A percentile compares a stretch with the other conserved stretches of the same genome.
Conservation (phyloP, 2,113 vertebrate species). For the Taxidea taxus region DNA sequence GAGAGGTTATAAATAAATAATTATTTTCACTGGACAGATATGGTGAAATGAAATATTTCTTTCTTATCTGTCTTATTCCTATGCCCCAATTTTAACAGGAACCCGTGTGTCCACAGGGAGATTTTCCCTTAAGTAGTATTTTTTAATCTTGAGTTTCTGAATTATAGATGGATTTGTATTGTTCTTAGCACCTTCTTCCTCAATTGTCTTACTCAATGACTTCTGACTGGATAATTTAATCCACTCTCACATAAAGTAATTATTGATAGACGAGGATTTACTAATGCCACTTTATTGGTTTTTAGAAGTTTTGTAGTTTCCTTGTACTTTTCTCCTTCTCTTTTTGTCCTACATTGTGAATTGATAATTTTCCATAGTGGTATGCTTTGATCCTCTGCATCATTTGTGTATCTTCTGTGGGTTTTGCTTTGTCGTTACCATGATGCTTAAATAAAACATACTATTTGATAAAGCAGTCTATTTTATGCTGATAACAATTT, state of each 20-base stretch:
- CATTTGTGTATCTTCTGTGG: not conserved
- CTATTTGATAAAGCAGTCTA: not conserved
- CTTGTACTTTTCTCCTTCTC: not conserved
- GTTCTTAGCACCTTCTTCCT: not conserved
- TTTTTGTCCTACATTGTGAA: not conserved
- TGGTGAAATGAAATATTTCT: not conserved
- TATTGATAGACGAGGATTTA: not conserved
- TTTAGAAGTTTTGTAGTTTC: not conserved
- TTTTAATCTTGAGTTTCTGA: not conserved
- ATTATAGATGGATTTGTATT: not conserved
- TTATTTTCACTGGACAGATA: not conserved
- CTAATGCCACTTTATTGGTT: no score
- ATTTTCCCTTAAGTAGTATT: not conserved
- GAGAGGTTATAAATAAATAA: not conserved
- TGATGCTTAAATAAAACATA: not conserved
- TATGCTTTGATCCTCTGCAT: not conserved
- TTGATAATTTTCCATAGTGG: not conserved
- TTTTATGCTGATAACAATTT: not conserved
- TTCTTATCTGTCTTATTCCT: not conserved
- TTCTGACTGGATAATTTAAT: not conserved
- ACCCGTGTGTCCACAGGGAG: not conserved
- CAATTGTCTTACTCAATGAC: not conserved
- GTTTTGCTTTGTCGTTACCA: not conserved
- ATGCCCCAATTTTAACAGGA: not conserved
- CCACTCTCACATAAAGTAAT: not conserved